Base-by-base conservation (phyloP, 2,888 invertebrate genomes). In the Scaptomyza tumidula region DNA sequence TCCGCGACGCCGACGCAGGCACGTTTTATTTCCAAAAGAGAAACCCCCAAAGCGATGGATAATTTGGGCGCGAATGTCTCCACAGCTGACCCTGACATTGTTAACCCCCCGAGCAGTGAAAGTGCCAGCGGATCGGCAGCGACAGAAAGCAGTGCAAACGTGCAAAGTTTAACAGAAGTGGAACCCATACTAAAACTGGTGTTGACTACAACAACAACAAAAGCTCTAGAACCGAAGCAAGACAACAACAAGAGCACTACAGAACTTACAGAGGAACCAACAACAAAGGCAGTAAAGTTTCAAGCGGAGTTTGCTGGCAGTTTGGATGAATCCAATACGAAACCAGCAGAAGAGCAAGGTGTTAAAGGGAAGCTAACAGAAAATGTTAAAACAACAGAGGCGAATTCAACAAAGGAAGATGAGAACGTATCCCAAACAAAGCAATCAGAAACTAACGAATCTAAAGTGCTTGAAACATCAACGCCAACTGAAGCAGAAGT, bases 21-120 rank as follows among this genome's bases (percentile, higher is more conserved):
- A 84, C 88, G 84, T 78, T 78, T 80, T 62, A 72, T 89, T 75
- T 69, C 71, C 29, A 86, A 88, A 85, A 86, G 85, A 78, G 88
- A 88, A 84, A 86, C 68, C 48, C 46, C 41, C 64, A 54, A 55
- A 54, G 56, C 56, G 41, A 53, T 52, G 61, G 39, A 74, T 41
- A 44, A 59, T 31, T 37, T 69, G 44, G 79, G 67, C 50, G 64
- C 53, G 50, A 48, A 75, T 64, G 55, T 66, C 66, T 33, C 19
- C 14, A 53, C 65, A 52, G 58, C 48, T 79, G 83, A 87, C 86
- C 88, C 88, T 86, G 86, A 83, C 89, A 83, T 70, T 67, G 68
- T 86, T 82, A 59, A 11, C 19, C 27, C 16, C 19, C 27, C 16
- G 49, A 52, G 55, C 59, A 71, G 70, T 63, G 75, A 81, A 86